These are phyloP conservation scores for Gryllus longicercus DNA, from an alignment of 2,888 invertebrate species.

Conservation along the genomic window DNA sequence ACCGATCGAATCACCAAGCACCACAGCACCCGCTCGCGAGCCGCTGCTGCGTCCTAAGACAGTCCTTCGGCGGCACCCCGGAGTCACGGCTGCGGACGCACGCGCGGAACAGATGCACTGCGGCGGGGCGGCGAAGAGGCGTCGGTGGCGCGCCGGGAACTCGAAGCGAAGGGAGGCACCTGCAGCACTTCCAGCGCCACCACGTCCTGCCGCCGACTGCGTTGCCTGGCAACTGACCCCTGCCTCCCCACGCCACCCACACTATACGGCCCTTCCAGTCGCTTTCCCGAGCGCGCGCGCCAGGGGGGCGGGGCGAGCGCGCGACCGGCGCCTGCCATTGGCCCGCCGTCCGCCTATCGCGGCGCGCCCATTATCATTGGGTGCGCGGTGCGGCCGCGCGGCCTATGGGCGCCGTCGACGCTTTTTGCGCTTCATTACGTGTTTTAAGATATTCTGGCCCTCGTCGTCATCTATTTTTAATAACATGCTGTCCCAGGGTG, in stretches of 20 bases:
- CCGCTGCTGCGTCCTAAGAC: too few relatives aligned
- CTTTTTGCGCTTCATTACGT: conserved; percentile 5
- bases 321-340: background rate
- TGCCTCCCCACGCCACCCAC: background rate
- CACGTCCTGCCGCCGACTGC: conserved; percentile 3
- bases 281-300: background rate
- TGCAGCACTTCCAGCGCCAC: background rate
- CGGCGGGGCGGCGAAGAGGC: background rate
- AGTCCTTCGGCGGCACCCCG: too few relatives aligned
- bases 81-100: too few relatives aligned
- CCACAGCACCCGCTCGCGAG: too few relatives aligned
- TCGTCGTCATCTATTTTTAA: conserved; percentile 6
- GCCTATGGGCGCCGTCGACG: background rate
- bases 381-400: background rate
- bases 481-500: background rate
- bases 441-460: background rate
- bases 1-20: too few relatives aligned
- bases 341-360: background rate
- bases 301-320: background rate
- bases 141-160: background rate
- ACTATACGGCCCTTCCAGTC: conserved; percentile 7
- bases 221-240: conserved; percentile 1
- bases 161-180: too few relatives aligned
- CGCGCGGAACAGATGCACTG: too few relatives aligned
- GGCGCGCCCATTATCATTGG: background rate